These are phyloP conservation scores for Phengaris alcon DNA, from an alignment of 2,888 invertebrate genomes.

Conservation along the genomic window DNA sequence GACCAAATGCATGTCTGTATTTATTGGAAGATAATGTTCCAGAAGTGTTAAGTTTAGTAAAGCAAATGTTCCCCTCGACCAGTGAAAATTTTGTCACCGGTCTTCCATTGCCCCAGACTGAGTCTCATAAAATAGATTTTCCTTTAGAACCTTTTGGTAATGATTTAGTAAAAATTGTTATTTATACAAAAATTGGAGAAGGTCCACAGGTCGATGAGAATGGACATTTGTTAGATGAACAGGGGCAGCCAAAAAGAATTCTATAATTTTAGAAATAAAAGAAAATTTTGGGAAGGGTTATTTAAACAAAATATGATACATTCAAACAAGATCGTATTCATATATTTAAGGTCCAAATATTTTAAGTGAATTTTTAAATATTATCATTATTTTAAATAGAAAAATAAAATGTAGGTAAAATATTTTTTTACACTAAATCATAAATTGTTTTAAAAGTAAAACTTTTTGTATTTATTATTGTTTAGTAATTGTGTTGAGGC, in stretches of 20 bases:
- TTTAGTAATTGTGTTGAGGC: too few relatives aligned
- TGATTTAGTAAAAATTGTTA: conserved; percentile 88
- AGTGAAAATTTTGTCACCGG: conserved; percentile 60
- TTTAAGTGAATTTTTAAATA: too few relatives aligned
- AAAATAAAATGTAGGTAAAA: too few relatives aligned
- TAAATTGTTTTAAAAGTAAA: too few relatives aligned
- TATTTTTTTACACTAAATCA: too few relatives aligned
- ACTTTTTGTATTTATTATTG: too few relatives aligned
- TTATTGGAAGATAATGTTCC: conserved; percentile 87
- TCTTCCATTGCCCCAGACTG: conserved; percentile 41
- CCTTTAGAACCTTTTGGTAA: conserved; percentile 56
- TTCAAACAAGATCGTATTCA: too few relatives aligned
- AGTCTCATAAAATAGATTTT: conserved; percentile 52
- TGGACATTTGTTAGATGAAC: conserved; percentile 57
- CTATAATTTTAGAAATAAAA: background rate
- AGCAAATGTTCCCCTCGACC: conserved; percentile 85
- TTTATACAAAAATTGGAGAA: conserved; percentile 89
- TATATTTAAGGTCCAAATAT: too few relatives aligned
- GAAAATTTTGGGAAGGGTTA: too few relatives aligned
- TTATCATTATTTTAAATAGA: too few relatives aligned
- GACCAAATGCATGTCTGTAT: conserved; percentile 96
- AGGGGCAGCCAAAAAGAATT: conserved; percentile 43
- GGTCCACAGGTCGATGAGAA: conserved; percentile 82
- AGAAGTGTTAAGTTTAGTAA: conserved; percentile 83
- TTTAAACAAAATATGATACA: too few relatives aligned